Base-by-base conservation (phyloP, 2,888 invertebrate species). In the Ennomos quercinarius region DNA sequence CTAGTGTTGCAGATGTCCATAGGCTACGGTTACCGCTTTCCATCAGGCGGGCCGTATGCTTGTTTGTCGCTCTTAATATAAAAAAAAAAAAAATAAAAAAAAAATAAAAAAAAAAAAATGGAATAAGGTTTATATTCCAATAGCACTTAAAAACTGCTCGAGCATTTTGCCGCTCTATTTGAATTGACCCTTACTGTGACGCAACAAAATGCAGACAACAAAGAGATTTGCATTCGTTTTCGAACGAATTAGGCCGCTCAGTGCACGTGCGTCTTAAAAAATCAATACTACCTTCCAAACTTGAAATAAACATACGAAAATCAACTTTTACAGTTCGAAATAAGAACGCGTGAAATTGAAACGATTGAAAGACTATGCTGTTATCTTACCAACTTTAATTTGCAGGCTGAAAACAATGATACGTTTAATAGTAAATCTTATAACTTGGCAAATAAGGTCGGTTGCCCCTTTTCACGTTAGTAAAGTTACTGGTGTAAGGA, bases 161-260 rank as follows among this genome's bases (percentile, higher is more conserved):
- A n/a, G n/a, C n/a, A n/a, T n/a, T n/a, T n/a, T n/a, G n/a, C n/a
- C n/a, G n/a, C n/a, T n/a, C n/a, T n/a, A n/a, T n/a, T n/a, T n/a
- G n/a, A n/a, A n/a, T n/a, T n/a, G n/a, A n/a, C n/a, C n/a, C n/a
- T n/a, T n/a, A 86, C 68, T 70, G 69, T 85, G 84, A 87, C 81
- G 82, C 74, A 80, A 83, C 80, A 80, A 71, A 80, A 83, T 67
- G 74, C 83, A 81, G 84, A 89, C 88, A 87, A 89, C 88, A 89
- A 91, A 90, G 84, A 73, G 81, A 89, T 91, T 91, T 89, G 87
- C 91, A 90, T 89, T 83, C 78, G 83, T 84, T 80, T 86, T 81
- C 78, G 77, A 79, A 81, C 84, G 85, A 87, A 84, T 59, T 64
- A 50, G 66, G 69, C 58, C 67, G 66, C 61, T 51, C 42, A 52